Evolutionary conservation across 92 coral and sea anemone genomes (phyloP), one percentile per base, ranked within the genome.

Genomic region (Palythoa grandiflora): DNA sequence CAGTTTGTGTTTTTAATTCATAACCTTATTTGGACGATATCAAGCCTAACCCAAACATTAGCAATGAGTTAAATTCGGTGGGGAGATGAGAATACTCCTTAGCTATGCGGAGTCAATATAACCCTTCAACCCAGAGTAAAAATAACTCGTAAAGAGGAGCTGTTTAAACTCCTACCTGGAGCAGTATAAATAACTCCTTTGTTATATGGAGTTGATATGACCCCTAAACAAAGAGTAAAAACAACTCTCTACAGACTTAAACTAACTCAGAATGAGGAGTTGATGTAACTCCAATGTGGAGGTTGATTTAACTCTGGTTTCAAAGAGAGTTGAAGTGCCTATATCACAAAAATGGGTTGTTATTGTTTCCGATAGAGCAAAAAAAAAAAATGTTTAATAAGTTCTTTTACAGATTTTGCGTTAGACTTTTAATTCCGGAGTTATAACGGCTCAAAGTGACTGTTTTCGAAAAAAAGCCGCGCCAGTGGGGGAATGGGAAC

Each of bases 21-120:
- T 59, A 59, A 59, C 66, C 66, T 59, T 59, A 59, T 59, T 59
- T 59, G 66, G 66, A 59, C 66, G 66, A 59, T 59, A 59, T 59
- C 66, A 59, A 59, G 66, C 66, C 66, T 59, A 59, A 59, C 66
- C 66, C 66, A 59, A 59, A 59, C 66, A 59, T 59, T 59, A 16
- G 66, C 20, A 59, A 59, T 59, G 66, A 59, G 66, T 59, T 59
- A 59, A 59, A 59, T 59, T 16, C 66, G 66, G 28, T 59, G 66
- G 66, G 66, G 66, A 59, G 66, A 20, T 59, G 17, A 59, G 66
- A 59, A 59, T 59, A 59, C 66, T 59, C 66, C 66, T 59, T 59
- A 59, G 66, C 66, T 59, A 59, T 59, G 66, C 66, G 66, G 66
- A 59, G 66, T 59, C 66, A 59, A 59, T 59, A 59, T 59, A 59